Conservation (phyloP, 2,888 invertebrate species). For the Fabriciana adippe region DNA sequence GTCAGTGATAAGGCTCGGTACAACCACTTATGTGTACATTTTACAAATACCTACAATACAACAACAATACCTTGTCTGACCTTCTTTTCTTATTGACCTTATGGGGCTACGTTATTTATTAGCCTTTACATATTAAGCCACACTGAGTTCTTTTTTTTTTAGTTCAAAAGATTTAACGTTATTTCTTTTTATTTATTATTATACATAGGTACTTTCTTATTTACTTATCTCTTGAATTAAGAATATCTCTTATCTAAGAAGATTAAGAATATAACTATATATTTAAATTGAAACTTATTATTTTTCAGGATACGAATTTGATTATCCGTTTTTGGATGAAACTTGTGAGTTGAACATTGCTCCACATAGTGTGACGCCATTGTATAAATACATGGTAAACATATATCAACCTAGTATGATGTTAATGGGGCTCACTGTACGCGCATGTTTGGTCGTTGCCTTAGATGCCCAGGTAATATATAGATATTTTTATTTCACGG, state of each 20-base stretch:
- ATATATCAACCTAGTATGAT: slow-evolving; percentile 87
- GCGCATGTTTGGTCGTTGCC: slow-evolving; percentile 82
- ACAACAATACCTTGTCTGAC: no score
- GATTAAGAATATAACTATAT: slow-evolving; percentile 52
- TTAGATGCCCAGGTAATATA: slow-evolving; percentile 69
- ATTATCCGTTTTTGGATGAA: slow-evolving; percentile 87
- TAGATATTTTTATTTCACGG: background rate
- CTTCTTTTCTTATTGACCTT: no score
- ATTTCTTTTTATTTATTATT: background rate
- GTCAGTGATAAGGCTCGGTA: no score
- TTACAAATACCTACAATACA: no score
- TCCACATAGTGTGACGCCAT: slow-evolving; percentile 83
- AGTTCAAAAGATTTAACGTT: no score
- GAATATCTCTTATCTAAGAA: background rate
- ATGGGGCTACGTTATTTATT: no score
- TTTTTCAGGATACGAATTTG: slow-evolving; percentile 84
- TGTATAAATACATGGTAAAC: slow-evolving; percentile 90
- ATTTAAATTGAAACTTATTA: background rate
- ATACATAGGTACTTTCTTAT: background rate
- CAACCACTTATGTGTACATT: background rate
- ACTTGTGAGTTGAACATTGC: slow-evolving; percentile 82
- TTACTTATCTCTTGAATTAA: background rate
- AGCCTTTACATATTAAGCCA: no score
- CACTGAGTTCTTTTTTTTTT: no score
- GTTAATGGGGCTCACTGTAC: slow-evolving; percentile 87